These are phyloP conservation scores for Myotis brandtii DNA, from an alignment of 2,113 vertebrate genomes.

Conservation along the genomic window DNA sequence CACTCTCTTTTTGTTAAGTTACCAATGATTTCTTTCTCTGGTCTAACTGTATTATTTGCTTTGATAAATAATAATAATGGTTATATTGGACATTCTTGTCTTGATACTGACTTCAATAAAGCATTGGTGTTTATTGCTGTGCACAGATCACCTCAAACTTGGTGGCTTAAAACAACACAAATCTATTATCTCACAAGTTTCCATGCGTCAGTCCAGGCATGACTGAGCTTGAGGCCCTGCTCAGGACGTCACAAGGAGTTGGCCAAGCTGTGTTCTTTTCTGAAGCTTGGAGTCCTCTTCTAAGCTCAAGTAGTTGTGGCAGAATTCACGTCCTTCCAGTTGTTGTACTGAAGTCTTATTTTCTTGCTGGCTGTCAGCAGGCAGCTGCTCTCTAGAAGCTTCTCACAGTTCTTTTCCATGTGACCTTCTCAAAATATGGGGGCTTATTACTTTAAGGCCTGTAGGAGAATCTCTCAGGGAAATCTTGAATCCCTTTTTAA, in stretches of 20 bases:
- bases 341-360: not conserved
- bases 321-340: not conserved
- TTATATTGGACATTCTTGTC: not conserved
- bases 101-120: not conserved
- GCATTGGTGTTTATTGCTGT: not conserved
- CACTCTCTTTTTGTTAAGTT: not conserved
- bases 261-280: not conserved
- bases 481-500: not conserved
- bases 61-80: not conserved
- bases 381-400: not conserved
- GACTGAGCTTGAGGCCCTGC: not conserved
- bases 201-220: not conserved
- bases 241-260: not conserved
- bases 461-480: not conserved
- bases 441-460: not conserved
- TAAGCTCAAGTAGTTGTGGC: not conserved
- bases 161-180: not conserved
- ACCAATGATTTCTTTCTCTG: not conserved
- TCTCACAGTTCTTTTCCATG: not conserved
- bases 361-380: not conserved
- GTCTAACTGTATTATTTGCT: not conserved
- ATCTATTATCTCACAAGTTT: not conserved
- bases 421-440: not conserved
- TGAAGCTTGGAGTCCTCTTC: not conserved
- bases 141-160: not conserved